Conservation (phyloP, 2,113 vertebrate genomes). For the Stercorarius parasiticus region DNA sequence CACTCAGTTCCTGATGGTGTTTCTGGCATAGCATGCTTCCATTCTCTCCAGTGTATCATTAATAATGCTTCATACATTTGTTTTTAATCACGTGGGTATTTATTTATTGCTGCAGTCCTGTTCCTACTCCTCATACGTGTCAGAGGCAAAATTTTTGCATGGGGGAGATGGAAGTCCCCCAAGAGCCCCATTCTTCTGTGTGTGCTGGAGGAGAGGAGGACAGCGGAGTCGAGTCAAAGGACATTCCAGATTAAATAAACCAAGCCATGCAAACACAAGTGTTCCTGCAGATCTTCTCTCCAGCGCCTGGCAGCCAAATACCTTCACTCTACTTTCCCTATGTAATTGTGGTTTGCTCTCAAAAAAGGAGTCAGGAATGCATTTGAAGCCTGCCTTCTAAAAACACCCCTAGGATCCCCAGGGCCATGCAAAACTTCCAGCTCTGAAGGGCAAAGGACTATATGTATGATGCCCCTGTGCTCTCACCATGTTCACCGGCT, state of each 20-base stretch:
- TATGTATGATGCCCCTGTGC: background rate
- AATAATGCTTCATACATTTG: slow-evolving; percentile 47
- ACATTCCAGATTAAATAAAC: slow-evolving; percentile 26
- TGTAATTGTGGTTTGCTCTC: slow-evolving; percentile 18
- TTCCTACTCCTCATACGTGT: slow-evolving; percentile 8
- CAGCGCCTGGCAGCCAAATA: background rate
- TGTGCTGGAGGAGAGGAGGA: background rate
- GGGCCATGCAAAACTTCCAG: background rate
- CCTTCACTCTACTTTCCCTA: background rate
- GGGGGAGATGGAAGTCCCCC: slow-evolving; percentile 28
- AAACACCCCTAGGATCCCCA: background rate
- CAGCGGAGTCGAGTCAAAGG: background rate
- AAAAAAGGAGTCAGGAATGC: background rate
- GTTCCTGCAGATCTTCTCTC: background rate
- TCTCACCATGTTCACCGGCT: background rate
- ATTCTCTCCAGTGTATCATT: slow-evolving; percentile 31
- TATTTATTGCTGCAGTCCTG: slow-evolving; percentile 33
- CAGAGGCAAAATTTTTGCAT: slow-evolving; percentile 19
- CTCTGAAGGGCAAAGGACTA: background rate
- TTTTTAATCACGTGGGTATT: slow-evolving; percentile 33
- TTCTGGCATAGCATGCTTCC: background rate
- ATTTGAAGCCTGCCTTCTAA: slow-evolving; percentile 1
- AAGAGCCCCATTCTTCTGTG: slow-evolving; percentile 31
- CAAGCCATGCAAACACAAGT: background rate
- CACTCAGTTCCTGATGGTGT: slow-evolving; percentile 7